Base-by-base conservation (phyloP, 1,140 invertebrate species). In the Augochlora pura region DNA sequence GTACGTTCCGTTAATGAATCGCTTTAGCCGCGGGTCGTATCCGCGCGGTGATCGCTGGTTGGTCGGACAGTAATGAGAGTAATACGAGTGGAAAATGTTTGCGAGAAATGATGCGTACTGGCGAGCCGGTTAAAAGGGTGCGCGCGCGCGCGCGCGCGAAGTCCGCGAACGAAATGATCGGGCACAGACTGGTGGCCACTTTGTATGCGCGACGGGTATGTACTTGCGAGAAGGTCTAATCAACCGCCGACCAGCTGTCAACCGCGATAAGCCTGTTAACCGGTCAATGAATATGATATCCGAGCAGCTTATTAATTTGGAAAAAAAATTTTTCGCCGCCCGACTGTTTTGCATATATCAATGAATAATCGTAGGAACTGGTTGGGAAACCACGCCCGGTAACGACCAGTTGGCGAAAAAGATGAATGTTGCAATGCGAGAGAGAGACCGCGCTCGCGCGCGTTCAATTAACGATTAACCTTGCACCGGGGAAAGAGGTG, bases 381-480 rank as follows among this genome's bases (percentile, higher is more conserved):
- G 73, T 68, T 68, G 16, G 39, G 25, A 38, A 21, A 65, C 72
- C 52, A 46, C 25, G 14, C 64, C 49, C 38, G 27, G 7, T 66
- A 42, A 75, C 52, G 32, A 75, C 46, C 21, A 57, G 73, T 23
- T 76, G 27, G 57, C 64, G 42, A 54, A 76, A 60, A 46, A 67
- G 64, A 68, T 54, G 38, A 32, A 76, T 60, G 63, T 59, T 14
- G 52, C 64, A 68, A 68, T 21, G 18, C 49, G n/a, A n/a, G n/a
- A n/a, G n/a, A n/a, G n/a, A n/a, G n/a, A n/a, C n/a, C n/a, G n/a
- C n/a, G n/a, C n/a, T n/a, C n/a, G n/a, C n/a, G 38, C 18, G 52
- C 25, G 52, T 42, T 54, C 23, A 76, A 67, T 66, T 59, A 75
- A 68, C 73, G 32, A 76, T 76, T 76, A 59, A 67, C 64, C 73